phyloP scores from a whole-genome alignment of 1,140 invertebrate genomes.

The Armadillidium nasatum region DNA sequence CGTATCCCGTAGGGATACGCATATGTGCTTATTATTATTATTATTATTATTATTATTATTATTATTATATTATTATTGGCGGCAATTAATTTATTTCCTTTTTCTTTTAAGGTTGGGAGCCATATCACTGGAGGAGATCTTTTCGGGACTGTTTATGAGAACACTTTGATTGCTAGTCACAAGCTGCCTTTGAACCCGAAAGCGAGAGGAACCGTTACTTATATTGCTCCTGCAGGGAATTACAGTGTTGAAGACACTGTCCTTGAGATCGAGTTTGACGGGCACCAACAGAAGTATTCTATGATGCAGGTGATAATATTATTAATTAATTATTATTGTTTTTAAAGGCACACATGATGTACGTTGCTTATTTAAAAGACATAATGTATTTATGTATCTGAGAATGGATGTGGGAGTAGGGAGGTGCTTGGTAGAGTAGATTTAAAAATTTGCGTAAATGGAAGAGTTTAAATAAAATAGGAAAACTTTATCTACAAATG shows the following conservation, averaged over 20 bases:
- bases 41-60: constrained; percentile 12
- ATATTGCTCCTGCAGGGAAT: constrained; percentile 87
- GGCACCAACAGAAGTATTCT: constrained; percentile 81
- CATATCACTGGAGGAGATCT: constrained; percentile 98
- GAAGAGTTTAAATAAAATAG: no score
- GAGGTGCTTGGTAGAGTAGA: no score
- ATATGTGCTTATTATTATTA: not conserved
- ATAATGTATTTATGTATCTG: no score
- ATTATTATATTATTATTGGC: constrained; percentile 14
- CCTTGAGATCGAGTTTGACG: constrained; percentile 97
- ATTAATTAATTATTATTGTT: no score
- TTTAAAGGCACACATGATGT: no score
- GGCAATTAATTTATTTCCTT: constrained; percentile 22
- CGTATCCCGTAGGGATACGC: no score
- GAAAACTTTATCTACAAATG: no score
- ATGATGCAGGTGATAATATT: constrained; percentile 74
- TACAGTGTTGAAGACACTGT: constrained; percentile 91
- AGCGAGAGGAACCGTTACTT: constrained; percentile 92
- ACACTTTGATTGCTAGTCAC: constrained; percentile 88
- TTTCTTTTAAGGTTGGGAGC: constrained; percentile 65
- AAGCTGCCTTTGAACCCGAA: constrained; percentile 89
- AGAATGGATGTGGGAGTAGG: no score
- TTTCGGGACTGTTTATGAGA: constrained; percentile 93
- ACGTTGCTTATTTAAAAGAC: no score
- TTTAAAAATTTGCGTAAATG: no score